phyloP scores from a whole-genome alignment of 2,888 invertebrate genomes.

The Metopia argyrocephala region DNA sequence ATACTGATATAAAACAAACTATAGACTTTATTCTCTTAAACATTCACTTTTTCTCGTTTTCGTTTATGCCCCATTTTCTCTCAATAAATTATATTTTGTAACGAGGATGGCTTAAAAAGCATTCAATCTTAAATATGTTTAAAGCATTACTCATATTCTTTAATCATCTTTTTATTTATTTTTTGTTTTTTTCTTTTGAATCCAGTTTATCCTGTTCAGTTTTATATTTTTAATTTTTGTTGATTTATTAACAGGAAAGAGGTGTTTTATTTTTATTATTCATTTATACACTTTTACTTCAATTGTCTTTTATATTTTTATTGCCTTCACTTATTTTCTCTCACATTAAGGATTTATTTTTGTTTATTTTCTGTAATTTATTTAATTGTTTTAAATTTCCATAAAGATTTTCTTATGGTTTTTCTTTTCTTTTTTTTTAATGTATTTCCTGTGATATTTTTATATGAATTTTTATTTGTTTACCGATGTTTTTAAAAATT shows the following conservation, averaged over 20 bases:
- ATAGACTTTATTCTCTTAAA: not conserved
- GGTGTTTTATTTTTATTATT: constrained; percentile 14
- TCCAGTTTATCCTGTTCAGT: constrained; percentile 25
- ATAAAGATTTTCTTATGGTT: constrained; percentile 41
- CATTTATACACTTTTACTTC: not conserved
- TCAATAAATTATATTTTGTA: not conserved
- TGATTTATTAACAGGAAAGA: not conserved
- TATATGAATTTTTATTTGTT: constrained; percentile 25
- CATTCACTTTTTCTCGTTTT: not conserved
- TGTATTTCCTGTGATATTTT: constrained; percentile 11
- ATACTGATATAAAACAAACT: not conserved
- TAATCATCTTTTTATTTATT: constrained; percentile 1
- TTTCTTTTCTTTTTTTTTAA: not conserved
- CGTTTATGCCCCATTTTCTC: not conserved
- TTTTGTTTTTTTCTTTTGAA: not conserved
- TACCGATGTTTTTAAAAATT: constrained; percentile 19
- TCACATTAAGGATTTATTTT: constrained; percentile 15
- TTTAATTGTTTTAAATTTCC: constrained; percentile 58
- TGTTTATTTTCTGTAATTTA: constrained; percentile 53
- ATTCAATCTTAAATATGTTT: constrained; percentile 17
- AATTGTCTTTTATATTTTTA: not conserved
- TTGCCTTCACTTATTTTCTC: not conserved
- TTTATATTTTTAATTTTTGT: not conserved
- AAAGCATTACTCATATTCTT: not conserved
- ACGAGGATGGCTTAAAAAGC: not conserved